Conservation (phyloP, 2,888 invertebrate species). For the Cryptocephalus primarius region DNA sequence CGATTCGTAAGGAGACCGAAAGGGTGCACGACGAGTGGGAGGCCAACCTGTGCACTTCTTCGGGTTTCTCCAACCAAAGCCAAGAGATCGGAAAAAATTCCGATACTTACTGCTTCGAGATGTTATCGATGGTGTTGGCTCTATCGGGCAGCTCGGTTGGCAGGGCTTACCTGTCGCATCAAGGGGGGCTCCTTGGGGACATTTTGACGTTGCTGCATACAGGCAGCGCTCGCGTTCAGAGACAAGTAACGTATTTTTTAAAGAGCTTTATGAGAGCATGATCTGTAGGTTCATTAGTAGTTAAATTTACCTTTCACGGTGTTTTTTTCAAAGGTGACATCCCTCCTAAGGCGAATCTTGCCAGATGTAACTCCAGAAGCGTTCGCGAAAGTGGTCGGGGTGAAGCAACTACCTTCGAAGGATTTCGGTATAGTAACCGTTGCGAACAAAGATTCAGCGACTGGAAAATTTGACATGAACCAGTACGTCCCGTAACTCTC, state of each 20-base stretch:
- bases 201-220: constrained; percentile 80
- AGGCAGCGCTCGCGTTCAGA: constrained; percentile 87
- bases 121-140: constrained; percentile 90
- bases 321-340: constrained; percentile 63
- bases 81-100: constrained; percentile 40
- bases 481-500: constrained; percentile 6
- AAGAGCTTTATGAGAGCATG: too few relatives aligned
- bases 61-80: constrained; percentile 33
- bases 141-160: constrained; percentile 89
- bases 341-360: constrained; percentile 74
- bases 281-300: too few relatives aligned
- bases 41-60: constrained; percentile 43
- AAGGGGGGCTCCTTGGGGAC: constrained; percentile 74
- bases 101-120: constrained; percentile 96
- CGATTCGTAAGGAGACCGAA: constrained; percentile 80
- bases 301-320: too few relatives aligned
- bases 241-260: constrained; percentile 49
- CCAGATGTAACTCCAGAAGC: constrained; percentile 81
- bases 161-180: constrained; percentile 80
- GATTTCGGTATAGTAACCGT: constrained; percentile 65
- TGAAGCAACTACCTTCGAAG: constrained; percentile 57
- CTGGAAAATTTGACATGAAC: constrained; percentile 43
- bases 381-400: constrained; percentile 66
- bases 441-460: constrained; percentile 38
- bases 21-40: constrained; percentile 91